Percentiles rank a stretch among this genome's conserved stretches.
Conservation (phyloP, 2,113 vertebrate genomes). For the Zingel zingel region DNA sequence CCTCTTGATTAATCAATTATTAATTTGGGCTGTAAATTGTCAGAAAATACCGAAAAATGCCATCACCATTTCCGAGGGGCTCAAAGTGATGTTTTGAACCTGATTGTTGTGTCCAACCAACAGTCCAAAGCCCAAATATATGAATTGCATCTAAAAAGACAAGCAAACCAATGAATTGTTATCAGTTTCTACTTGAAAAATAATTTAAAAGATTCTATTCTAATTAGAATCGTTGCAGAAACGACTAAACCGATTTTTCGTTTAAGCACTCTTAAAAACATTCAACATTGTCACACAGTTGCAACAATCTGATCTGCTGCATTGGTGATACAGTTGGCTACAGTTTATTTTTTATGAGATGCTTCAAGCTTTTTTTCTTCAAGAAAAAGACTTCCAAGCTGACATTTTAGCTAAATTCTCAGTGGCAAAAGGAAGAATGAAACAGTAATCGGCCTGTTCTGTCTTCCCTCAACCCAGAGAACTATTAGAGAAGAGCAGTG, state of each 20-base stretch:
- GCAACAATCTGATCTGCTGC: not conserved
- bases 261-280: not conserved
- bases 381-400: not conserved
- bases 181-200: not conserved
- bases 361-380: not conserved
- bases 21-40: not conserved
- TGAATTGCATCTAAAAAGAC: not conserved
- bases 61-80: not conserved
- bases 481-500: constrained; percentile 13
- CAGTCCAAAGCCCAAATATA: not conserved
- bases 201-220: not conserved
- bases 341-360: not conserved
- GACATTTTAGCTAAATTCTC: constrained; percentile 9
- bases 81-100: not conserved
- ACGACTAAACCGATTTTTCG: not conserved
- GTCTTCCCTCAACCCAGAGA: not conserved
- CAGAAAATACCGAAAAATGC: not conserved
- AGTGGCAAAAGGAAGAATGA: constrained; percentile 4
- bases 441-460: constrained; percentile 15
- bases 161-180: not conserved
- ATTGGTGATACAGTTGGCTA: not conserved
- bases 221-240: not conserved
- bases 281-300: not conserved
- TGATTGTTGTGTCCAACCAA: not conserved
- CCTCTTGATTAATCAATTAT: not conserved